A percentile compares a stretch with the other conserved stretches of the same genome.
These are phyloP conservation scores for Anthrax anthrax DNA, from an alignment of 2,888 invertebrate species.

Conservation along the genomic window DNA sequence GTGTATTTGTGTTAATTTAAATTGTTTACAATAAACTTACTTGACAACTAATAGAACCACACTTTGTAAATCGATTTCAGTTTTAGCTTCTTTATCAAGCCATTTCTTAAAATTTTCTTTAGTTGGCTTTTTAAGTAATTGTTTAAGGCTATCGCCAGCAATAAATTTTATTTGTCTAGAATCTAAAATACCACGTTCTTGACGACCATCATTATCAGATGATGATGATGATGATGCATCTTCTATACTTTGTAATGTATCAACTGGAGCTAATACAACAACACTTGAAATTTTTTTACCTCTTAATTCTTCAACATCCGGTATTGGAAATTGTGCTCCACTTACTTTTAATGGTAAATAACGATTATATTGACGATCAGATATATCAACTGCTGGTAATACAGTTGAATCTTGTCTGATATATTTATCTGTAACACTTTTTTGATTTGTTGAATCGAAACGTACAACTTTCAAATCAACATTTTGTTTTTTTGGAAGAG, in stretches of 20 bases:
- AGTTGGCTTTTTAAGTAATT: conserved; percentile 58
- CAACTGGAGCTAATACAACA: conserved; percentile 70
- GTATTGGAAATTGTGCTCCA: conserved; percentile 71
- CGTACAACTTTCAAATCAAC: conserved; percentile 77
- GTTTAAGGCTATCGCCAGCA: conserved; percentile 60
- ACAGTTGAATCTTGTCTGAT: conserved; percentile 57
- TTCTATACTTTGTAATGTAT: conserved; percentile 39
- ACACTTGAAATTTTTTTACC: conserved; percentile 71
- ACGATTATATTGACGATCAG: conserved; percentile 63
- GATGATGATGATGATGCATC: conserved; percentile 10
- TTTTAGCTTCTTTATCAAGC: conserved; percentile 62
- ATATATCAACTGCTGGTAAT: conserved; percentile 58
- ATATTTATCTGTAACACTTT: conserved; percentile 59
- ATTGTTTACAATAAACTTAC: conserved; percentile 53
- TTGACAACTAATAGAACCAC: conserved; percentile 68
- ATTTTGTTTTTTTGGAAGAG: conserved; percentile 39
- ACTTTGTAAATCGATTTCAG: conserved; percentile 60
- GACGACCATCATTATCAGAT: conserved; percentile 32
- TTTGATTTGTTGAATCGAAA: conserved; percentile 59
- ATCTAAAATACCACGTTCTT: conserved; percentile 41
- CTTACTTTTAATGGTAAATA: conserved; percentile 74
- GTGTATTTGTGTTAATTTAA: too few relatives aligned
- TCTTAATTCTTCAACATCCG: conserved; percentile 57
- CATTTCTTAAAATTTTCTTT: conserved; percentile 65
- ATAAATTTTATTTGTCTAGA: conserved; percentile 57